A percentile compares a stretch with the other conserved stretches of the same genome.
Evolutionary conservation across 2,113 vertebrate genomes (phyloP).

Genomic region (Aspiorhynchus laticeps): DNA sequence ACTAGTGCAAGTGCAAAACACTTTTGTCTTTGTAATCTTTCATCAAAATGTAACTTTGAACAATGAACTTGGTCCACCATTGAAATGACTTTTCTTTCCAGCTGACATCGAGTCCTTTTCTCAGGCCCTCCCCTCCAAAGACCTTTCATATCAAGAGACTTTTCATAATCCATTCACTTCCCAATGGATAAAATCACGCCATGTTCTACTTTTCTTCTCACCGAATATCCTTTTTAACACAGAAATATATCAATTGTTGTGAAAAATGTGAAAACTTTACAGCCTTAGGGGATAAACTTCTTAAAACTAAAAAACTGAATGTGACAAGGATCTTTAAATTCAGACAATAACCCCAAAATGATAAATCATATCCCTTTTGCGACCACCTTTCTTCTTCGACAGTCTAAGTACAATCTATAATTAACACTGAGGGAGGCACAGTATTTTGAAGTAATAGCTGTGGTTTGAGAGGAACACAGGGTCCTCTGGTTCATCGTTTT

Average conservation of each 20-base stretch:
- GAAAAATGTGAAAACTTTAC: not conserved
- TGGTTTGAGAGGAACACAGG: not conserved
- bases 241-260: not conserved
- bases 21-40: not conserved
- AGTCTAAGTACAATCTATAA: not conserved
- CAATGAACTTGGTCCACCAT: not conserved
- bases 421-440: no score
- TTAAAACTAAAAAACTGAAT: no score
- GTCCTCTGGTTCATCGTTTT: not conserved
- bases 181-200: not conserved
- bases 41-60: not conserved
- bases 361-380: not conserved
- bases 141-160: not conserved
- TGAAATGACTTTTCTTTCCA: not conserved
- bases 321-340: no score
- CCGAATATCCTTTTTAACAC: not conserved
- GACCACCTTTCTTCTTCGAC: not conserved
- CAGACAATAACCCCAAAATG: not conserved
- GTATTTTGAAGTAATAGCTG: not conserved
- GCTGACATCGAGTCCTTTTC: not conserved
- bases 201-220: not conserved
- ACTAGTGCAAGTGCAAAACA: not conserved
- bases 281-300: no score
- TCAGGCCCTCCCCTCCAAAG: not conserved
- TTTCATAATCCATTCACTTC: not conserved